A percentile compares a stretch with the other conserved stretches of the same genome.
phyloP scores from a whole-genome alignment of 2,888 invertebrate species.

The Ptilodon capucinus region DNA sequence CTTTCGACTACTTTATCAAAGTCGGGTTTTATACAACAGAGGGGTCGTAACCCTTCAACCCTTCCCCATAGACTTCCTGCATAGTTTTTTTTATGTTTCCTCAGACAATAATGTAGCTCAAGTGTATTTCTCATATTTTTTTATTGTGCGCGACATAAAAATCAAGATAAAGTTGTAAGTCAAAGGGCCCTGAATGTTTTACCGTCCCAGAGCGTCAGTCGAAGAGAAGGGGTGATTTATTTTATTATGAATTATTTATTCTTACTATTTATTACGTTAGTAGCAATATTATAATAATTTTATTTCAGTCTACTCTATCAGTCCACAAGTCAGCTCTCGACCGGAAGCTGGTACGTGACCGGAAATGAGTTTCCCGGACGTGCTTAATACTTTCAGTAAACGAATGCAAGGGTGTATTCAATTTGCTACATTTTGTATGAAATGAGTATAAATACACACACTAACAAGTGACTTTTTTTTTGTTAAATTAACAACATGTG shows the following conservation, averaged over 20 bases:
- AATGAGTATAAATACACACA: too few relatives aligned
- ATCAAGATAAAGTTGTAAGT: constrained; percentile 57
- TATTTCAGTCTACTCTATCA: neutral
- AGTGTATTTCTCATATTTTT: constrained; percentile 69
- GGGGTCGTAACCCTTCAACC: constrained; percentile 10
- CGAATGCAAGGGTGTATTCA: constrained; percentile 32
- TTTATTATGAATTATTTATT: neutral
- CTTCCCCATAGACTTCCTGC: constrained; percentile 13
- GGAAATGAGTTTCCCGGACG: constrained; percentile 61
- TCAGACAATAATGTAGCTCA: constrained; percentile 65
- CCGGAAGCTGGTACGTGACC: constrained; percentile 56
- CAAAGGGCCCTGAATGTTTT: constrained; percentile 44
- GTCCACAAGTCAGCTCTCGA: constrained; percentile 21
- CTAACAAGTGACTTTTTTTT: too few relatives aligned
- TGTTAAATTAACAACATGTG: too few relatives aligned
- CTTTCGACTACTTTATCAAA: neutral
- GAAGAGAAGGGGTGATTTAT: constrained; percentile 38
- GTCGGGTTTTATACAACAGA: constrained; percentile 9
- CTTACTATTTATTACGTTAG: too few relatives aligned
- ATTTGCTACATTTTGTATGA: constrained; percentile 21
- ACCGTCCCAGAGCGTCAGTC: constrained; percentile 44
- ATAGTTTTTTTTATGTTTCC: constrained; percentile 73
- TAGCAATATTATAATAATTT: neutral
- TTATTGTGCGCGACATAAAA: constrained; percentile 68
- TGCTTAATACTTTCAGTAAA: constrained; percentile 41